These are phyloP conservation scores for Leptinotarsa undecemlineata DNA, from an alignment of 1,140 invertebrate genomes.

Conservation along the genomic window DNA sequence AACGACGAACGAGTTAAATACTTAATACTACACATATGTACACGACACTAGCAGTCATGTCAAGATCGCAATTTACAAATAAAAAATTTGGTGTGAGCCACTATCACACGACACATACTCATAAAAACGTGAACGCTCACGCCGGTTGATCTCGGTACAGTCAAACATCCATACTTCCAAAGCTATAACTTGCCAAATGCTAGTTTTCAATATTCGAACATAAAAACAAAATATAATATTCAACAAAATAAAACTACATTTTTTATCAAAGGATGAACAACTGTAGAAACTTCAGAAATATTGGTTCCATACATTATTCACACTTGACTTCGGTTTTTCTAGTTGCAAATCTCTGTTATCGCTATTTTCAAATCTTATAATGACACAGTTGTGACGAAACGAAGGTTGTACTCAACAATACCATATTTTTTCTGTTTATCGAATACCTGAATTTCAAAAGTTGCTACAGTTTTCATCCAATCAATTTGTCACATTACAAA, in stretches of 20 bases:
- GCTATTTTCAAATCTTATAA: too few species aligned
- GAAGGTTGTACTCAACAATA: neutral
- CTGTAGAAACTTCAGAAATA: neutral
- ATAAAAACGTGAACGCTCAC: slow-evolving; percentile 46
- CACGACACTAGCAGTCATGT: slow-evolving; percentile 53
- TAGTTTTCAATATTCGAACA: neutral
- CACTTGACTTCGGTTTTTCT: neutral
- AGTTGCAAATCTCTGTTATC: too few species aligned
- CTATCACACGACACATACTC: slow-evolving; percentile 45
- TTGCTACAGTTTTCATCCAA: neutral
- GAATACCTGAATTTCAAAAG: neutral
- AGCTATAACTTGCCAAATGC: slow-evolving; percentile 1
- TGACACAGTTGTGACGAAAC: too few species aligned
- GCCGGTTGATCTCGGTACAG: slow-evolving; percentile 35
- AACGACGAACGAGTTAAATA: slow-evolving; percentile 55
- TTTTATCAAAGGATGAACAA: neutral
- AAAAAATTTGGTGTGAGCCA: slow-evolving; percentile 32
- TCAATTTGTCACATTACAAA: neutral
- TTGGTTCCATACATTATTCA: neutral
- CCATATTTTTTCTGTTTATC: neutral
- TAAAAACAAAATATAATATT: too few species aligned
- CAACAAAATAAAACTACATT: neutral
- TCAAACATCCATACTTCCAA: slow-evolving; percentile 40
- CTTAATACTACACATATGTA: slow-evolving; percentile 54
- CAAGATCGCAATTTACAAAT: slow-evolving; percentile 33